Evolutionary conservation across 2,113 vertebrate genomes (phyloP).

Genomic region (Vulpes ferrilata): DNA sequence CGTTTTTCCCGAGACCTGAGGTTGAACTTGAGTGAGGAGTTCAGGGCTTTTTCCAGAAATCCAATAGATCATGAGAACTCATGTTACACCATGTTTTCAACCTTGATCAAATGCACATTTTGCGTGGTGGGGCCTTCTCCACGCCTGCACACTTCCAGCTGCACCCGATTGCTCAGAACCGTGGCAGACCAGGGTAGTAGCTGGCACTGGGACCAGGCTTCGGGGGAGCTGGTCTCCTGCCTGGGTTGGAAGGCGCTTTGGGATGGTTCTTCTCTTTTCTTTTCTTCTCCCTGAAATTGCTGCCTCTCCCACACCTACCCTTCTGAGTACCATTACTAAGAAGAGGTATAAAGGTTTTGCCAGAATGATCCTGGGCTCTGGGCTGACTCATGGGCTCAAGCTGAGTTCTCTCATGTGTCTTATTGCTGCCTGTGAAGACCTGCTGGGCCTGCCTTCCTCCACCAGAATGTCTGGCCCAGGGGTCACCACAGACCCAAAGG

Average conservation of each 20-base stretch:
- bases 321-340: neutral
- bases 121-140: constrained; percentile 13
- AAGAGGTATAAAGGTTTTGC: neutral
- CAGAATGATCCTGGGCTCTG: neutral
- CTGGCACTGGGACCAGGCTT: neutral
- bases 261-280: neutral
- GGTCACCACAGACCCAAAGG: neutral
- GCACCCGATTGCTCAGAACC: neutral
- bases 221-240: neutral
- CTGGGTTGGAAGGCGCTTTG: neutral
- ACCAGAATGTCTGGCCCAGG: neutral
- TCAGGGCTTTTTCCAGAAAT: constrained; percentile 80
- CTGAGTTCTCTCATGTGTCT: neutral
- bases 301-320: neutral
- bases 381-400: neutral
- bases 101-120: constrained; percentile 83
- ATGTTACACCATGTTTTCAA: constrained; percentile 70
- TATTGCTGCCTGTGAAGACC: neutral
- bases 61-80: constrained; percentile 79
- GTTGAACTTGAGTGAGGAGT: constrained; percentile 78
- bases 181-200: neutral
- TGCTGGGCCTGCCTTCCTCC: neutral
- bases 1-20: constrained; percentile 74
- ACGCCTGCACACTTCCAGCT: constrained; percentile 38
- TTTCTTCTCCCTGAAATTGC: neutral